Evolutionary conservation across 2,888 invertebrate genomes (phyloP).

Genomic region (Archips xylosteana): DNA sequence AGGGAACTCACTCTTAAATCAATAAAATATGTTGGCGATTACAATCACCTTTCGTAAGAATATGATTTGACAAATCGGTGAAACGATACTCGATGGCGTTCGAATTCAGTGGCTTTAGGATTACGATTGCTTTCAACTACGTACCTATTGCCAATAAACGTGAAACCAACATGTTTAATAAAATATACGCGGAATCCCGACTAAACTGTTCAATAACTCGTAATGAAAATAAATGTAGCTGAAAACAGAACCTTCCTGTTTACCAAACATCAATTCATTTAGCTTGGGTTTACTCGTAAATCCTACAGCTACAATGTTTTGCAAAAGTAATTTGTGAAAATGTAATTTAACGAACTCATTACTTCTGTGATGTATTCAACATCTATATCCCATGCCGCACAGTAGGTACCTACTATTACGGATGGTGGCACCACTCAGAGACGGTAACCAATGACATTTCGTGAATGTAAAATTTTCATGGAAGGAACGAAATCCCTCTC

Average conservation of each 20-base stretch:
- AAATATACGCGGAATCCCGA: conserved; percentile 55
- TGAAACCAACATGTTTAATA: conserved; percentile 41
- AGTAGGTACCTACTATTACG: neutral
- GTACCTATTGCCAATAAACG: neutral
- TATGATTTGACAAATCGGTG: neutral
- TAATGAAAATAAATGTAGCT: conserved; percentile 77
- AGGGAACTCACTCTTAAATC: no score
- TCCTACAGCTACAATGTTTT: conserved; percentile 51
- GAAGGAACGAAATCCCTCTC: conserved; percentile 32
- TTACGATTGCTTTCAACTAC: neutral
- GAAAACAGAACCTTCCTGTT: conserved; percentile 69
- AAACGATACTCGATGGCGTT: neutral
- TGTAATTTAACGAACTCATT: conserved; percentile 29
- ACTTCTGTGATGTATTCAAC: conserved; percentile 16
- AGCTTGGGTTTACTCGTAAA: conserved; percentile 64
- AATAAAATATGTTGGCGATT: neutral
- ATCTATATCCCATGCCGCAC: neutral
- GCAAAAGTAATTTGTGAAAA: conserved; percentile 22
- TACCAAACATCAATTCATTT: conserved; percentile 65
- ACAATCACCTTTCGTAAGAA: neutral
- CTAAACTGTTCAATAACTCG: conserved; percentile 69
- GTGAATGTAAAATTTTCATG: conserved; percentile 34
- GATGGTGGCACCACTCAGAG: conserved; percentile 24
- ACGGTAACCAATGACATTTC: conserved; percentile 31
- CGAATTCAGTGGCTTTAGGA: neutral